Conservation (phyloP, 2,888 invertebrate genomes). For the Luperina nickerlii region DNA sequence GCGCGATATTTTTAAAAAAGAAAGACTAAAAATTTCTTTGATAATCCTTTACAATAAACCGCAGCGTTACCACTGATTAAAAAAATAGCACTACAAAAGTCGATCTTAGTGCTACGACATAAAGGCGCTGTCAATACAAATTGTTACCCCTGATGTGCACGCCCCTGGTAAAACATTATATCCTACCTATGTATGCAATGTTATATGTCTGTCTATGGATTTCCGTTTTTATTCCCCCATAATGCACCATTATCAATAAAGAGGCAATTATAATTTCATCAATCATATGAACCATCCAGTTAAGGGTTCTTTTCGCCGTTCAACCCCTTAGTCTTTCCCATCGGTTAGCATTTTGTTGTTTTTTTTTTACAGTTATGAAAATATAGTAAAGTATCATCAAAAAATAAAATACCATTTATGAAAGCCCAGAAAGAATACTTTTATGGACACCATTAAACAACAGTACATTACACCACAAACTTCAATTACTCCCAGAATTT, state of each 20-base stretch:
- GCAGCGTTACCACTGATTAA: background rate
- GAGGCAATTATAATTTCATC: constrained; percentile 34
- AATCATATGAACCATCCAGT: constrained; percentile 6
- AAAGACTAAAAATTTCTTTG: too few relatives aligned
- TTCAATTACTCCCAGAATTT: constrained; percentile 27
- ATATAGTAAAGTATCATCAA: background rate
- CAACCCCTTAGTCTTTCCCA: constrained; percentile 5
- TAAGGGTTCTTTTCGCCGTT: constrained; percentile 10
- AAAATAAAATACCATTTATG: too few relatives aligned
- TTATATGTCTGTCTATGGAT: background rate
- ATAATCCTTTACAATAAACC: background rate
- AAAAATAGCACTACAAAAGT: background rate
- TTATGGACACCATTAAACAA: constrained; percentile 11
- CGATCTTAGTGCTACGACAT: background rate
- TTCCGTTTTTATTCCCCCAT: background rate
- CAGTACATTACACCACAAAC: constrained; percentile 8
- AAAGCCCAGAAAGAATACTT: background rate
- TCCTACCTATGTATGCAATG: background rate
- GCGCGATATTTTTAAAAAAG: background rate
- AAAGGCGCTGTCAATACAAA: background rate
- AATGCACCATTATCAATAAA: background rate
- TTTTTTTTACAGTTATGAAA: background rate
- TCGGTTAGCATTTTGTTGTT: background rate
- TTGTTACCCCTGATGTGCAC: background rate
- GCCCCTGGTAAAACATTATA: too few relatives aligned